These are phyloP conservation scores for Mormyrus iriodes DNA, from an alignment of 2,113 vertebrate species.

Conservation along the genomic window DNA sequence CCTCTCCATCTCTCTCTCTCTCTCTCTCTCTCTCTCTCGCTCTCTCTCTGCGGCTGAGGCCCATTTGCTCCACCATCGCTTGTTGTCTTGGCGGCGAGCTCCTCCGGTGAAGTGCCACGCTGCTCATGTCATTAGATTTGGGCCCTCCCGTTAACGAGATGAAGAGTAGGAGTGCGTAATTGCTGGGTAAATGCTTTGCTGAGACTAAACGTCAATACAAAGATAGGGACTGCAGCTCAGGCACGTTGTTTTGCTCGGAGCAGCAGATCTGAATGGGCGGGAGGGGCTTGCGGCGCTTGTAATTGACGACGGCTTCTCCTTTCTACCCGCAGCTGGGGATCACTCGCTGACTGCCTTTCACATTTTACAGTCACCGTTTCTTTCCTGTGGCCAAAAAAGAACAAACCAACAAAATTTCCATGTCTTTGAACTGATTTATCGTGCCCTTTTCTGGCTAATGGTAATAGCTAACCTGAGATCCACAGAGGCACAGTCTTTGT, in stretches of 20 bases:
- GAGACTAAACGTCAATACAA: slow-evolving; percentile 50
- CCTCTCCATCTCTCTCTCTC: slow-evolving; percentile 37
- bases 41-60: slow-evolving; percentile 37
- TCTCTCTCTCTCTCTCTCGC: slow-evolving; percentile 37
- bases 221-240: slow-evolving; percentile 39
- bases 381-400: slow-evolving; percentile 7
- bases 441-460: neutral
- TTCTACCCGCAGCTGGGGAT: slow-evolving; percentile 34
- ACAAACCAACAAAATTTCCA: neutral
- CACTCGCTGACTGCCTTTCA: slow-evolving; percentile 16
- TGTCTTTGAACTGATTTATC: neutral
- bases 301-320: slow-evolving; percentile 35
- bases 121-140: slow-evolving; percentile 44
- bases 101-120: slow-evolving; percentile 43
- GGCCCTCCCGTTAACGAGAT: slow-evolving; percentile 46
- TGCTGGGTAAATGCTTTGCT: slow-evolving; percentile 61
- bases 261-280: slow-evolving; percentile 22
- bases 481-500: neutral
- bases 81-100: slow-evolving; percentile 46
- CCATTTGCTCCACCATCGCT: slow-evolving; percentile 26
- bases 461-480: neutral
- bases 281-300: slow-evolving; percentile 19
- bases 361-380: neutral
- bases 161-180: slow-evolving; percentile 56
- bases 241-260: slow-evolving; percentile 44